Conservation (phyloP, 1,140 invertebrate species). For the Cylas formicarius region DNA sequence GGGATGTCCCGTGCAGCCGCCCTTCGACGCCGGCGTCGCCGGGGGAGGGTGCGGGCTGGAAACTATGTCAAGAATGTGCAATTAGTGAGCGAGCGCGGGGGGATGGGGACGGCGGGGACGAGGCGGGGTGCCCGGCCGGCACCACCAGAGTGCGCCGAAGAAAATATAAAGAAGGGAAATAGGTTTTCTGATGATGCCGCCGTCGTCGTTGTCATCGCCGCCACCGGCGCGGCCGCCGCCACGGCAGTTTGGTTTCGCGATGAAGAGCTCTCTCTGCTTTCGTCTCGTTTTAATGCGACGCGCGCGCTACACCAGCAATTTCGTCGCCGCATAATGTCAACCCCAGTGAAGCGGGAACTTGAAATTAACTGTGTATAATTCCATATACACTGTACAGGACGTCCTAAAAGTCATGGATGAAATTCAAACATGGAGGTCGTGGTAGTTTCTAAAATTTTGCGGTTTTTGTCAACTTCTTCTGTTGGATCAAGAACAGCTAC, state of each 20-base stretch:
- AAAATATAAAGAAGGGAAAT: constrained; percentile 58
- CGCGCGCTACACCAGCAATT: too few relatives aligned
- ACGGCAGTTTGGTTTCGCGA: constrained; percentile 21
- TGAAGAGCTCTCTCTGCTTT: constrained; percentile 21
- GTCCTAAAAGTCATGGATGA: too few relatives aligned
- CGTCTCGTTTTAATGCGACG: too few relatives aligned
- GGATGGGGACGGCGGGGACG: constrained; percentile 29
- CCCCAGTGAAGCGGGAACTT: too few relatives aligned
- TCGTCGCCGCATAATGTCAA: too few relatives aligned
- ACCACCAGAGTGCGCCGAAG: constrained; percentile 38
- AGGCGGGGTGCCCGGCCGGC: constrained; percentile 34
- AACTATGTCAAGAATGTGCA: constrained; percentile 86
- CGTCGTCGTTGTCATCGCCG: constrained; percentile 35
- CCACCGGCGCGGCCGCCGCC: constrained; percentile 14
- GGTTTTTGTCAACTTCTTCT: too few relatives aligned
- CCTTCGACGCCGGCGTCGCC: constrained; percentile 46
- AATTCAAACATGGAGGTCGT: too few relatives aligned
- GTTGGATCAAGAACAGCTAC: too few relatives aligned
- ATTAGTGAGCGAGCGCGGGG: constrained; percentile 55
- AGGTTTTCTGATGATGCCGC: too few relatives aligned
- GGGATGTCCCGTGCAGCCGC: constrained; percentile 17
- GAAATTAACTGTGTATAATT: too few relatives aligned
- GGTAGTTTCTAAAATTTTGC: too few relatives aligned
- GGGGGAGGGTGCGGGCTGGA: constrained; percentile 47
- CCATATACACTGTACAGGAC: too few relatives aligned